These are phyloP conservation scores for Clostera curtula DNA, from an alignment of 2,888 invertebrate genomes.

Conservation along the genomic window DNA sequence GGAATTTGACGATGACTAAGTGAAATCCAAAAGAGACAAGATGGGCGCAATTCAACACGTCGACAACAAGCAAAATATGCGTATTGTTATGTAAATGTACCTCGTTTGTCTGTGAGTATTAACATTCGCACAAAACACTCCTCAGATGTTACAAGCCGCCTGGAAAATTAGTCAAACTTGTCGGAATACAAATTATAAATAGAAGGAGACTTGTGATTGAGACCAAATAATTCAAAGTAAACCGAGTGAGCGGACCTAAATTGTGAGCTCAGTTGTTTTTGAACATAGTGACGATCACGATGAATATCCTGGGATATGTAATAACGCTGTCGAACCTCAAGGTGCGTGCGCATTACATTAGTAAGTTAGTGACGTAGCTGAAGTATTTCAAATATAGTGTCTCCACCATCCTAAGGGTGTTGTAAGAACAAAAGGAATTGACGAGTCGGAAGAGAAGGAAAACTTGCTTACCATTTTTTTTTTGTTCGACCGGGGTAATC, in stretches of 20 bases:
- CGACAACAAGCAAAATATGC: conserved; percentile 7
- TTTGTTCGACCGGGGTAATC: no score
- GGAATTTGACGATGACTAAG: neutral
- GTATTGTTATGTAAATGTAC: conserved; percentile 34
- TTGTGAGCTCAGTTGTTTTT: conserved; percentile 13
- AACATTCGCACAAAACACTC: conserved; percentile 35
- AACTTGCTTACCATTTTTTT: no score
- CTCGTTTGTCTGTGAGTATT: conserved; percentile 24
- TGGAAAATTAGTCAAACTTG: conserved; percentile 32
- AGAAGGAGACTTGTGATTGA: conserved; percentile 17
- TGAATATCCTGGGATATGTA: conserved; percentile 29
- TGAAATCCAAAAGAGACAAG: neutral
- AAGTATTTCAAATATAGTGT: no score
- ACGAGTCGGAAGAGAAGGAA: no score
- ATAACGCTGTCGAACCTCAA: conserved; percentile 32
- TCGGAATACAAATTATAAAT: conserved; percentile 41
- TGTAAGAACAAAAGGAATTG: no score
- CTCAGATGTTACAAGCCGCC: conserved; percentile 16
- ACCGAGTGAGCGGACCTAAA: conserved; percentile 13
- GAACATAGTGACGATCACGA: neutral
- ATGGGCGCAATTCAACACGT: conserved; percentile 6
- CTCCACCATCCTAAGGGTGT: no score
- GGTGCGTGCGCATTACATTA: conserved; percentile 17
- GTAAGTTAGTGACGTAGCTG: neutral
- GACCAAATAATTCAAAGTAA: conserved; percentile 16